Percentiles rank a stretch among this genome's conserved stretches.
phyloP scores from a whole-genome alignment of 1,140 invertebrate species.

The Harlomillsia oculata region DNA sequence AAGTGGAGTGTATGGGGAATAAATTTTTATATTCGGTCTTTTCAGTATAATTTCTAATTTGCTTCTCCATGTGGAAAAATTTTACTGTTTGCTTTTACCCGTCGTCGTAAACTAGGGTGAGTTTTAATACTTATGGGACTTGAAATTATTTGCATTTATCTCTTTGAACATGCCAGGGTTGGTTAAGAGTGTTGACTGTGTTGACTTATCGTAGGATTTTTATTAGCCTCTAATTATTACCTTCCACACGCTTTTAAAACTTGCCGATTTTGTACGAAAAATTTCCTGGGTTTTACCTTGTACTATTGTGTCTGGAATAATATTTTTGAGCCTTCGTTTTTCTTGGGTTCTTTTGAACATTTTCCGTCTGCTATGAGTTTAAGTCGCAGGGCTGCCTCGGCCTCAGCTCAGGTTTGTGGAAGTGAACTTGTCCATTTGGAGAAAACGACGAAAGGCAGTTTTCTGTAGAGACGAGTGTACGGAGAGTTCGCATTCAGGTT shows the following conservation, averaged over 20 bases:
- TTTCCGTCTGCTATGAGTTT: too few species aligned
- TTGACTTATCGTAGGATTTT: slow-evolving; percentile 9
- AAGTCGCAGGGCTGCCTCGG: too few species aligned
- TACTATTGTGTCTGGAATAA: too few species aligned
- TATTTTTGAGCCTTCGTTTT: too few species aligned
- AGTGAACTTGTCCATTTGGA: not conserved
- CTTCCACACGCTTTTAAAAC: slow-evolving; percentile 1
- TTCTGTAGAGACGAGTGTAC: not conserved
- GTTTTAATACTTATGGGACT: not conserved
- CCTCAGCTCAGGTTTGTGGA: not conserved
- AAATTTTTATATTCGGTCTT: not conserved
- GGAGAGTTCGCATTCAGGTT: not conserved
- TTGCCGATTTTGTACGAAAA: not conserved
- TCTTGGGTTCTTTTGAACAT: too few species aligned
- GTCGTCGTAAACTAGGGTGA: too few species aligned
- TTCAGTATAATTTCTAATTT: not conserved
- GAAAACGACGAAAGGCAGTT: not conserved
- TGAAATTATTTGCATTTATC: slow-evolving; percentile 10
- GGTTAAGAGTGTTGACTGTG: slow-evolving; percentile 4
- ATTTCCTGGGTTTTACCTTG: slow-evolving; percentile 13
- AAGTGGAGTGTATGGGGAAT: not conserved
- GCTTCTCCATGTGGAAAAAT: too few species aligned
- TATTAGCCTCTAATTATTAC: slow-evolving; percentile 16
- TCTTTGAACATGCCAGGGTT: not conserved
- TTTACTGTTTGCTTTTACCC: too few species aligned